Evolutionary conservation across 2,888 invertebrate genomes (phyloP).

Genomic region (Papilio gigon): DNA sequence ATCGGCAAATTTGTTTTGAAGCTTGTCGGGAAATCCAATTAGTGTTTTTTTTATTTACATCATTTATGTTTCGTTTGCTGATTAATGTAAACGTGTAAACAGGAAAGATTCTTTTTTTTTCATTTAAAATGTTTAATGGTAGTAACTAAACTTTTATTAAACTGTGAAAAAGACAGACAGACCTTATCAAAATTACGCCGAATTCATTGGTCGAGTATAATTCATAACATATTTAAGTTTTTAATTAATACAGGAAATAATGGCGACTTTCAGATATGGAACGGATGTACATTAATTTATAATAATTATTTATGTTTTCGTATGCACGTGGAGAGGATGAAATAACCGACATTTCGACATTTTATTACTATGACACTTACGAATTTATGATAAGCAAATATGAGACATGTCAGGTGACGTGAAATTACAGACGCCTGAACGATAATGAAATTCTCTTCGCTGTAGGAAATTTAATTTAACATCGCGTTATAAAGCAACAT

Average conservation of each 20-base stretch:
- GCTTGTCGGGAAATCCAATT: constrained; percentile 7
- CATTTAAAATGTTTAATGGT: background rate
- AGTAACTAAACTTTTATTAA: too few species aligned
- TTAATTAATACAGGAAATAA: too few species aligned
- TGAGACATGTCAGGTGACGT: constrained; percentile 34
- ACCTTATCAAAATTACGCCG: too few species aligned
- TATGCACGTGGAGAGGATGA: background rate
- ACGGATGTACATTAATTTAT: too few species aligned
- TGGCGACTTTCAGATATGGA: too few species aligned
- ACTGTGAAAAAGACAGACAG: too few species aligned
- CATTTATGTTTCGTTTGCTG: background rate
- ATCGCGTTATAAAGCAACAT: constrained; percentile 32
- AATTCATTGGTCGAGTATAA: too few species aligned
- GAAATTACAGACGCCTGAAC: constrained; percentile 25
- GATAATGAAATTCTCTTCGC: constrained; percentile 35
- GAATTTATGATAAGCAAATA: constrained; percentile 23
- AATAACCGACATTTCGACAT: background rate
- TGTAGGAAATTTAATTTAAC: constrained; percentile 36
- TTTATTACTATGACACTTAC: background rate
- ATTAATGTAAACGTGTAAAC: constrained; percentile 6
- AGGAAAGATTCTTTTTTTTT: background rate
- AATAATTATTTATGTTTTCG: background rate
- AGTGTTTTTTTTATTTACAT: constrained; percentile 5
- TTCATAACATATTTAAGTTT: too few species aligned
- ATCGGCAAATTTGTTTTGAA: constrained; percentile 19